Evolutionary conservation across 30 jellyfish, hydroid and myxozoan species (phyloP).

Genomic region (Cassiopea andromeda): DNA sequence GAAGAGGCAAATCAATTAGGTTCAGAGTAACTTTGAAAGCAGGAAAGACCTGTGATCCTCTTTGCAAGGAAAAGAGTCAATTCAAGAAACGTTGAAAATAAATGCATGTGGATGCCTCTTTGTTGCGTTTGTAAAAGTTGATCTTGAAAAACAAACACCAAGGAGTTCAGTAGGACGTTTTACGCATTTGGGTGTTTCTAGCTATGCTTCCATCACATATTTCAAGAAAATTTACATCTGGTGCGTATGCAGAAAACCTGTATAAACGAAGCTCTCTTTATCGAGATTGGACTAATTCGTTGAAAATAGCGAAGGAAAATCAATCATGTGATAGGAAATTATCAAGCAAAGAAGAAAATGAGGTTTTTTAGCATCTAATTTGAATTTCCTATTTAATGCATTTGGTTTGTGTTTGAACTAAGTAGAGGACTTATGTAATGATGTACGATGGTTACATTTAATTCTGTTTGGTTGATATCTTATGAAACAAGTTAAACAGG

Average conservation of each 20-base stretch:
- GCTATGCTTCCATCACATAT: conserved; percentile 5
- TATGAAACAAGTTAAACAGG: too few species aligned
- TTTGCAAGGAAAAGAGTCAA: not conserved
- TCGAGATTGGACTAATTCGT: conserved; percentile 63
- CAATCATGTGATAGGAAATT: not conserved
- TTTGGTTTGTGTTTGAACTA: too few species aligned
- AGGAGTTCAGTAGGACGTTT: not conserved
- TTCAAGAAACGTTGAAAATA: not conserved
- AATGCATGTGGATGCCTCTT: not conserved
- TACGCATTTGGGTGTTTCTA: not conserved
- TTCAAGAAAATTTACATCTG: conserved; percentile 5
- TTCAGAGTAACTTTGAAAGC: not conserved
- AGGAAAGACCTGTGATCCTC: not conserved
- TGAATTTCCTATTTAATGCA: too few species aligned
- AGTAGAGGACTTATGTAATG: too few species aligned
- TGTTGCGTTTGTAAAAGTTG: not conserved
- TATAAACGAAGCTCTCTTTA: conserved; percentile 69
- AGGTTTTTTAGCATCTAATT: not conserved
- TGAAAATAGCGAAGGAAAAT: not conserved
- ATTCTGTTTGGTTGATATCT: too few species aligned
- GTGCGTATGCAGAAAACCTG: conserved; percentile 52
- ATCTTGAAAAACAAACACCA: not conserved
- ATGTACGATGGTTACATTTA: too few species aligned
- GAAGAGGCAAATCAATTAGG: not conserved
- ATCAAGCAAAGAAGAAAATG: not conserved